phyloP scores from a whole-genome alignment of 2,888 invertebrate species.

The Archips xylosteana region DNA sequence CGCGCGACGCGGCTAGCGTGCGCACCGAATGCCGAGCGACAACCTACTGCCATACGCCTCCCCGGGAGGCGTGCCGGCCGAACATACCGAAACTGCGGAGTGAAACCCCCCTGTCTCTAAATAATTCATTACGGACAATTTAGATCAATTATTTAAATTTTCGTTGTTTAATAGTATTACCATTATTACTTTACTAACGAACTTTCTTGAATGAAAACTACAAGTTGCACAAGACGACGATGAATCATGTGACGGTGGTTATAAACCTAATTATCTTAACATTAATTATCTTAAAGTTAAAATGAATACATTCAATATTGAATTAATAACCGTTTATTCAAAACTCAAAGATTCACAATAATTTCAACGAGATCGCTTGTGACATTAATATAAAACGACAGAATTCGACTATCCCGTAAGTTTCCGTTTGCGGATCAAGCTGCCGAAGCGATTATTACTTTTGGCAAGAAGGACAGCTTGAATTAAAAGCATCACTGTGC shows the following conservation, averaged over 20 bases:
- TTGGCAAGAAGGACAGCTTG: background rate
- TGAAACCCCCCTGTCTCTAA: no score
- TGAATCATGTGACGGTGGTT: no score
- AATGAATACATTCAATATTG: conserved; percentile 30
- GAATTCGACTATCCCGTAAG: background rate
- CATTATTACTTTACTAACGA: no score
- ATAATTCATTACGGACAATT: background rate
- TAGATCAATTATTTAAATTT: no score
- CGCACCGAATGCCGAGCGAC: no score
- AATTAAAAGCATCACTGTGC: conserved; percentile 11
- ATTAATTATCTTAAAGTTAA: background rate
- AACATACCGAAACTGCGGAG: no score
- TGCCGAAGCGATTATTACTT: background rate
- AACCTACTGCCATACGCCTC: no score
- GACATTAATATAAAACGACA: background rate
- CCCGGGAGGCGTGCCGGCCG: no score
- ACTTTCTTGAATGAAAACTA: no score
- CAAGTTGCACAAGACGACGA: no score
- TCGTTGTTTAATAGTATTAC: no score
- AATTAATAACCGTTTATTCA: conserved; percentile 27
- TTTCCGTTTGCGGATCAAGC: background rate
- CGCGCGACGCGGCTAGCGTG: no score
- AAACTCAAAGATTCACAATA: conserved; percentile 28
- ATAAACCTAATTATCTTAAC: background rate
- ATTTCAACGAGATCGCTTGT: conserved; percentile 24